These are phyloP conservation scores for Cichlasoma orientale DNA, from an alignment of 2,797 vertebrate genomes.

Conservation along the genomic window DNA sequence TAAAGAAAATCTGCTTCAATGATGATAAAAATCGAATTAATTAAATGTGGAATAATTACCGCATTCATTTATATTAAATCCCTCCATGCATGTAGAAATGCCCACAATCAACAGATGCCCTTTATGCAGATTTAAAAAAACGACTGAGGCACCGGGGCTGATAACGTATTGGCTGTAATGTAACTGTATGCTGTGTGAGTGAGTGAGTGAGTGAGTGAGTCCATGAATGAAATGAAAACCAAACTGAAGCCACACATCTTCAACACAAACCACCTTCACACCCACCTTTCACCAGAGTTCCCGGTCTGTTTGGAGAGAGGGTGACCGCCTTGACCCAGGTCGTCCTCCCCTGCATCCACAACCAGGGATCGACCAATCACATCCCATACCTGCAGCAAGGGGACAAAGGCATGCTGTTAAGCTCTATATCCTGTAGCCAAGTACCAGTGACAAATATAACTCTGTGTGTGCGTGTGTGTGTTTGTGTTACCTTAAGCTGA, in stretches of 20 bases:
- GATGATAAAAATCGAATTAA: background rate
- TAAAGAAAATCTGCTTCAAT: accelerated
- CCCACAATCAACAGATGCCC: no score
- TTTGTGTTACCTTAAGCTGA: constrained; percentile 85
- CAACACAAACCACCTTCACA: background rate
- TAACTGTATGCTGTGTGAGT: no score
- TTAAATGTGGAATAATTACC: no score
- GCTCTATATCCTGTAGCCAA: background rate
- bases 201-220: background rate
- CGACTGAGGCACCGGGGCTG: no score
- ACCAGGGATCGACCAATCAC: constrained; percentile 93
- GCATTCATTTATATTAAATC: no score
- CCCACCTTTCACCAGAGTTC: constrained; percentile 90
- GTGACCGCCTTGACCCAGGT: constrained; percentile 86
- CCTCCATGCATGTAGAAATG: no score
- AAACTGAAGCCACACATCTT: background rate
- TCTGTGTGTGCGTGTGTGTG: background rate
- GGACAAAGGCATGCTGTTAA: background rate
- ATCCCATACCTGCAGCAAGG: constrained; percentile 85
- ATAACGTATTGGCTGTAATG: background rate
- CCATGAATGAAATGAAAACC: background rate
- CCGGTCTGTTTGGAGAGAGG: constrained; percentile 85
- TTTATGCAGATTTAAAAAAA: no score
- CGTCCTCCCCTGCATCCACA: constrained; percentile 86
- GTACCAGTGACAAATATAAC: background rate